Evolutionary conservation across 2,888 invertebrate species (phyloP).

Genomic region (Anarsia innoxiella): DNA sequence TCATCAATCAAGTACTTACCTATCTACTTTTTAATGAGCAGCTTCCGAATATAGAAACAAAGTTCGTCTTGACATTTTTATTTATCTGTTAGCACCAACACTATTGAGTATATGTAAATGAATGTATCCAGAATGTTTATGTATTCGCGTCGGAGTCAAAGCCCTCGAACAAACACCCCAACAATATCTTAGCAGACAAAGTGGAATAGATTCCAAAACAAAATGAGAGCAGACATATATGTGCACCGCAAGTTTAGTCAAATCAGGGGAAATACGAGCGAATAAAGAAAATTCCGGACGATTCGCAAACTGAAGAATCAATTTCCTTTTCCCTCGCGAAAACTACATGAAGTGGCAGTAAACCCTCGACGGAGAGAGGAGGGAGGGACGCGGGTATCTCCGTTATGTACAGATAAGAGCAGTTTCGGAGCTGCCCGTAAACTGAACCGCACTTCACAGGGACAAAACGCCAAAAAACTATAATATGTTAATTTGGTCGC

Average conservation of each 20-base stretch:
- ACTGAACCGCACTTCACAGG: constrained; percentile 24
- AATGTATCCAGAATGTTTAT: too few relatives aligned
- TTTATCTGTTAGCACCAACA: too few relatives aligned
- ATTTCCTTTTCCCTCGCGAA: constrained; percentile 26
- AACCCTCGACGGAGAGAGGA: constrained; percentile 11
- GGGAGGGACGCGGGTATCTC: constrained; percentile 11
- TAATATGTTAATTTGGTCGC: constrained; percentile 37
- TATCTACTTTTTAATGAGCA: too few relatives aligned
- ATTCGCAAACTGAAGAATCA: constrained; percentile 30
- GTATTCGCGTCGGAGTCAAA: too few relatives aligned
- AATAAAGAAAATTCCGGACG: constrained; percentile 7
- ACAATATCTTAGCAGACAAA: too few relatives aligned
- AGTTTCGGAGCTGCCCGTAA: constrained; percentile 36
- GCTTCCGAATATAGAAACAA: too few relatives aligned
- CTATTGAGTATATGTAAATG: too few relatives aligned
- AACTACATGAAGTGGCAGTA: constrained; percentile 25
- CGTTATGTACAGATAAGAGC: constrained; percentile 32
- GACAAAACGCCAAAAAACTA: constrained; percentile 42
- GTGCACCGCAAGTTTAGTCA: constrained; percentile 2
- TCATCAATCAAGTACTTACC: too few relatives aligned
- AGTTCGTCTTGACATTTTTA: too few relatives aligned
- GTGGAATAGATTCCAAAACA: too few relatives aligned
- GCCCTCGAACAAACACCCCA: too few relatives aligned
- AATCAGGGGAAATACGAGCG: constrained; percentile 5
- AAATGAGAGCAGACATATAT: neutral